Conservation (phyloP, 2,888 invertebrate species). For the Sesamia inferens region DNA sequence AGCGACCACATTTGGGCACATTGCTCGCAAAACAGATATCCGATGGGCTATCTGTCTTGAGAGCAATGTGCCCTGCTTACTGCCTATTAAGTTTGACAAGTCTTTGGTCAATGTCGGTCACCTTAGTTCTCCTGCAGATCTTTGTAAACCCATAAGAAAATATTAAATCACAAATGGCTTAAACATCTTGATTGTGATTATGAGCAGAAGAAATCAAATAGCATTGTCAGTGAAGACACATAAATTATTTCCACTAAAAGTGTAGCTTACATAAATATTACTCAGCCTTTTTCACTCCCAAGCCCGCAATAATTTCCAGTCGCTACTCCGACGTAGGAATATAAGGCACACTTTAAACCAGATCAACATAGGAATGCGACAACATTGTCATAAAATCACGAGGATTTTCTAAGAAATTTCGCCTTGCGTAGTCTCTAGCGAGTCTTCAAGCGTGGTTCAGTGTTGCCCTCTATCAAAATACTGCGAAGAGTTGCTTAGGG, state of each 20-base stretch:
- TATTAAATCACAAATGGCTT: neutral
- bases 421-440: conserved; percentile 57
- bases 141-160: neutral
- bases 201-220: neutral
- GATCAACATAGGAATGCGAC: conserved; percentile 62
- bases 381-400: conserved; percentile 62
- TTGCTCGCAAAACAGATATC: too few species aligned
- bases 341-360: conserved; percentile 58
- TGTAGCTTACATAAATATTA: conserved; percentile 9
- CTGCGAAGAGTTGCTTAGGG: conserved; percentile 62
- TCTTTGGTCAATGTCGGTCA: too few species aligned
- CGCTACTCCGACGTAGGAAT: conserved; percentile 31
- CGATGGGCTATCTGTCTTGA: too few species aligned
- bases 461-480: conserved; percentile 60
- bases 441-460: conserved; percentile 44
- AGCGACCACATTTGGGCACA: too few species aligned
- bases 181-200: neutral
- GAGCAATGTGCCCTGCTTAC: too few species aligned
- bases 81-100: too few species aligned
- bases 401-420: conserved; percentile 57
- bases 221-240: neutral
- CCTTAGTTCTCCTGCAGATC: too few species aligned
- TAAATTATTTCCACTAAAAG: conserved; percentile 1
- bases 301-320: conserved; percentile 49
- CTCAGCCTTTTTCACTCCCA: conserved; percentile 39